These are phyloP conservation scores for Acrobasis repandana DNA, from an alignment of 2,888 invertebrate genomes.

Conservation along the genomic window DNA sequence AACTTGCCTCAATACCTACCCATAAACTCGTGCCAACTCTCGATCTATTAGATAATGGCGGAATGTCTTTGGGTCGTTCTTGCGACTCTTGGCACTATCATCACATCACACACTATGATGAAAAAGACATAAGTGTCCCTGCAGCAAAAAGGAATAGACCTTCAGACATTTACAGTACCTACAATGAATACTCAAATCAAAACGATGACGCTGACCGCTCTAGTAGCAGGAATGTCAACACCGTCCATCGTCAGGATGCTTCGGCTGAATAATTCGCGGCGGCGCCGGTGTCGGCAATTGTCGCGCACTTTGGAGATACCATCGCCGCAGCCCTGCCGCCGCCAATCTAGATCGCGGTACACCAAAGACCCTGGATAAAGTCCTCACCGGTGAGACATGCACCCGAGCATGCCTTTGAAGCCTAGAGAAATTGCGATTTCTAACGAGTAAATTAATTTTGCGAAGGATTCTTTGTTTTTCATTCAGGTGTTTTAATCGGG, in stretches of 20 bases:
- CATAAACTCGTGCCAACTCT: no score
- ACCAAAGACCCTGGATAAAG: constrained; percentile 79
- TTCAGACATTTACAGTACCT: no score
- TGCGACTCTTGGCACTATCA: no score
- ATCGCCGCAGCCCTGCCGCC: constrained; percentile 70
- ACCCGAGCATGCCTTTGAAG: constrained; percentile 68
- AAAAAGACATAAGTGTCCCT: no score
- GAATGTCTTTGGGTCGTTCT: no score
- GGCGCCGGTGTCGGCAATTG: constrained; percentile 71
- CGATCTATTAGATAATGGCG: no score
- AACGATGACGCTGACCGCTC: not conserved
- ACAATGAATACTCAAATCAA: no score
- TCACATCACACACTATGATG: no score
- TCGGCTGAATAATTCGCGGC: constrained; percentile 21
- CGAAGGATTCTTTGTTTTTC: not conserved
- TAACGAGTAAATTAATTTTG: constrained; percentile 20
- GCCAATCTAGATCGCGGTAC: constrained; percentile 77
- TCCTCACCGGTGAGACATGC: constrained; percentile 67
- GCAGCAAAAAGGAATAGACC: no score
- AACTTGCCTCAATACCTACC: no score
- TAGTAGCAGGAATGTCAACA: constrained; percentile 16
- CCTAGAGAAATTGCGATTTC: constrained; percentile 53
- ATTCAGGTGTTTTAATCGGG: not conserved
- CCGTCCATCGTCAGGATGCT: constrained; percentile 12
- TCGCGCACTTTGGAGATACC: constrained; percentile 74